A percentile compares a stretch with the other conserved stretches of the same genome.
phyloP scores from a whole-genome alignment of 2,113 vertebrate species.

The Apus apus region DNA sequence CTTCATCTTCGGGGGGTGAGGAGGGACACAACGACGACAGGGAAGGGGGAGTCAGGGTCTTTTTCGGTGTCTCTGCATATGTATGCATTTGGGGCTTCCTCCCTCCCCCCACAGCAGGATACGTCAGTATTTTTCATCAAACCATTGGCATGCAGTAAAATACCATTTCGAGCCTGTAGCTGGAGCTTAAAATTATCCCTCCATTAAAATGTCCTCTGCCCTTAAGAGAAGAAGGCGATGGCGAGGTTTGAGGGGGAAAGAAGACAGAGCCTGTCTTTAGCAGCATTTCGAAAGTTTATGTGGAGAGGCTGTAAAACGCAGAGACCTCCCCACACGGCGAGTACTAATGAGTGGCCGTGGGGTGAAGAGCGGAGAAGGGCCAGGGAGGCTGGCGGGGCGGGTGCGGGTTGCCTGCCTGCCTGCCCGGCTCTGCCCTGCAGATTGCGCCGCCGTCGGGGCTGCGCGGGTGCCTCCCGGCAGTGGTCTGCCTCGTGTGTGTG shows the following conservation, averaged over 20 bases:
- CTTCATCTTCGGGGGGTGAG: not conserved
- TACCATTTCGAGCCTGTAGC: constrained; percentile 59
- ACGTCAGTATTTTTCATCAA: constrained; percentile 31
- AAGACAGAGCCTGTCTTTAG: not conserved
- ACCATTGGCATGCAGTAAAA: constrained; percentile 54
- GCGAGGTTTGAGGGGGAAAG: not conserved
- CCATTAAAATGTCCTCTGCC: constrained; percentile 46
- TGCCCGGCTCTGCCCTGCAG: not conserved
- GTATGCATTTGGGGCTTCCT: not conserved
- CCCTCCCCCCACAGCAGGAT: not conserved
- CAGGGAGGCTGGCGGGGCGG: not conserved
- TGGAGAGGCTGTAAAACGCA: not conserved
- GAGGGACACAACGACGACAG: not conserved
- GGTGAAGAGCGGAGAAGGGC: not conserved
- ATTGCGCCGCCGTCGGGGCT: not conserved
- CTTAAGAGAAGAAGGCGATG: not conserved
- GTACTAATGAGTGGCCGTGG: not conserved
- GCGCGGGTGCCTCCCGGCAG: not conserved
- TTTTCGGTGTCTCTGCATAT: not conserved
- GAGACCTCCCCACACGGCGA: not conserved
- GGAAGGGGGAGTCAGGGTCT: not conserved
- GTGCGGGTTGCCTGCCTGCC: not conserved
- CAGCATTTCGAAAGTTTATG: constrained; percentile 43
- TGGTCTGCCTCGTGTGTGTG: not conserved
- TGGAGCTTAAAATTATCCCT: constrained; percentile 42